Percentiles rank a stretch among this genome's conserved stretches.
These are phyloP conservation scores for Indicator maculatus DNA, from an alignment of 2,113 vertebrate genomes.

Conservation along the genomic window DNA sequence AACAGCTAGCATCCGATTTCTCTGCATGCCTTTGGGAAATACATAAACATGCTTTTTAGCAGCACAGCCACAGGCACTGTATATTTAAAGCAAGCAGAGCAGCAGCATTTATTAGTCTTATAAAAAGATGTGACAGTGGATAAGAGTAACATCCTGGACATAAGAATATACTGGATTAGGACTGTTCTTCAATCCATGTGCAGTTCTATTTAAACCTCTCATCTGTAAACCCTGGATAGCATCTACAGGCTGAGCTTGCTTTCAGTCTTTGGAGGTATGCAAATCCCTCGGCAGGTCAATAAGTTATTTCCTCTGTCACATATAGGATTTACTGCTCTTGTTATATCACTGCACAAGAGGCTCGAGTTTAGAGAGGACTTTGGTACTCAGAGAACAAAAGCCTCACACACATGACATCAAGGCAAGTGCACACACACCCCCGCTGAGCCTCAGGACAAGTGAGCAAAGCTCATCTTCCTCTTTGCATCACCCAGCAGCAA, in stretches of 20 bases:
- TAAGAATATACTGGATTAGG: background rate
- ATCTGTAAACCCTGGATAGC: background rate
- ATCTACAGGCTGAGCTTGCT: background rate
- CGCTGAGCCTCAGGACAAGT: background rate
- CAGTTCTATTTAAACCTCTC: background rate
- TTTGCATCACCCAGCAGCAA: conserved; percentile 17
- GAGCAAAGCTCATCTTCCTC: background rate
- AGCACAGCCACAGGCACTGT: background rate
- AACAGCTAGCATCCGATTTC: conserved; percentile 30
- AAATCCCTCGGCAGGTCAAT: conserved; percentile 23
- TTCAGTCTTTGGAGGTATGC: background rate
- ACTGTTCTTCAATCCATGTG: background rate
- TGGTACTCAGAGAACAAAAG: conserved; percentile 22
- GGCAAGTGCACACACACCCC: background rate
- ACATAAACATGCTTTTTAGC: background rate
- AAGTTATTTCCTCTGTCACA: conserved; percentile 22
- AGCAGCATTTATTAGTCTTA: background rate
- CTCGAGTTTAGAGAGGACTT: background rate
- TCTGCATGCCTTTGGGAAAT: conserved; percentile 40
- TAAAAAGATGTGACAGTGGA: background rate
- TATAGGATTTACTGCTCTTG: background rate
- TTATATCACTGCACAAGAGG: background rate
- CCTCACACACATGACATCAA: background rate
- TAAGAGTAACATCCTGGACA: background rate
- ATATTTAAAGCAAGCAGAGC: background rate